Evolutionary conservation across 2,888 invertebrate species (phyloP).

Genomic region (Thecophora atra): DNA sequence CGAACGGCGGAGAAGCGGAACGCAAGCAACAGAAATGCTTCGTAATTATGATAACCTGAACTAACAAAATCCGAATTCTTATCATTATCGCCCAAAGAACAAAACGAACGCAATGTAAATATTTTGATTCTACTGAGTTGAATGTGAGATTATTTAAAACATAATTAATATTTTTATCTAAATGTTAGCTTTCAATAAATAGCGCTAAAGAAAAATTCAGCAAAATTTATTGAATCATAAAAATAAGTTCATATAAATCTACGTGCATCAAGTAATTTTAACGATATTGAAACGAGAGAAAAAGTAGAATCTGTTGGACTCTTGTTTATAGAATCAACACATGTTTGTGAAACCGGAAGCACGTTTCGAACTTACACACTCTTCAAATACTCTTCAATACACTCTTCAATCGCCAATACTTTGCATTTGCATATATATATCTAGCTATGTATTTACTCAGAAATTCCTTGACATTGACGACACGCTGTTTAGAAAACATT

Average conservation of each 20-base stretch:
- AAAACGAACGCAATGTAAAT: background rate
- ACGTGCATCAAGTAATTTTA: background rate
- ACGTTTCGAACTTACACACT: background rate
- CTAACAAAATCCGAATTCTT: background rate
- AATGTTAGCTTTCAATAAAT: background rate
- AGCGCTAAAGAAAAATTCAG: background rate
- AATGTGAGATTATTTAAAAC: background rate
- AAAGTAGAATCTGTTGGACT: background rate
- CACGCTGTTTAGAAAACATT: background rate
- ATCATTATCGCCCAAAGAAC: slow-evolving; percentile 2
- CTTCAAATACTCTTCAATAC: background rate
- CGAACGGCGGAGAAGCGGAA: slow-evolving; percentile 35
- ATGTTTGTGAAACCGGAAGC: slow-evolving; percentile 17
- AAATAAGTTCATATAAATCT: background rate
- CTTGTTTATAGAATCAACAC: background rate
- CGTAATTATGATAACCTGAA: slow-evolving; percentile 51
- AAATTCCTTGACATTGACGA: slow-evolving; percentile 32
- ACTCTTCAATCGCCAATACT: background rate
- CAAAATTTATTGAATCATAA: background rate
- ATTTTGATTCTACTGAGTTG: no score
- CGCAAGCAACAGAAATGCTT: slow-evolving; percentile 53
- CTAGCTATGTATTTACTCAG: background rate
- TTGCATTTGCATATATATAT: background rate
- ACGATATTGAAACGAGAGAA: background rate
- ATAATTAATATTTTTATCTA: slow-evolving; percentile 10